Evolutionary conservation across 2,113 vertebrate genomes (phyloP).

Genomic region (Istiophorus platypterus): DNA sequence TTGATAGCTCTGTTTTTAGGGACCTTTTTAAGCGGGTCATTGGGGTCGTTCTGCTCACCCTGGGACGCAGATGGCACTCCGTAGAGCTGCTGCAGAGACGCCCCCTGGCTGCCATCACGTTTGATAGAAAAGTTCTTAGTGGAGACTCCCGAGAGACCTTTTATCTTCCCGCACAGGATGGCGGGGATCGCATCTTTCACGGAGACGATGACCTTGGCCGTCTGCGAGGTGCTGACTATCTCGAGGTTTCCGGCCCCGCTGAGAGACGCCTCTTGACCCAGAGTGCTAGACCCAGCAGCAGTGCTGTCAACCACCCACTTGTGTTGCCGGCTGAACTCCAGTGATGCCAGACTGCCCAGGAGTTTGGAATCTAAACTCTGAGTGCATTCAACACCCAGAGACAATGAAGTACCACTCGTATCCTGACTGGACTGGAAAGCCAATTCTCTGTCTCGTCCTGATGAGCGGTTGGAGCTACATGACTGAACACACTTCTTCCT

Average conservation of each 20-base stretch:
- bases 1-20: conserved; percentile 95
- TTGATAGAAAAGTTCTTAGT: conserved; percentile 99
- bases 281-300: conserved; percentile 59
- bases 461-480: conserved; percentile 28
- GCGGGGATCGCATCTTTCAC: conserved; percentile 96
- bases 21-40: conserved; percentile 89
- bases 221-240: conserved; percentile 92
- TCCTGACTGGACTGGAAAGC: conserved; percentile 72
- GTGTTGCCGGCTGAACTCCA: conserved; percentile 89
- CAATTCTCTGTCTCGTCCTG: conserved; percentile 56
- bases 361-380: conserved; percentile 84
- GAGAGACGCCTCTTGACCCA: conserved; percentile 85
- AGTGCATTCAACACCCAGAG: conserved; percentile 79
- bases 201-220: conserved; percentile 96
- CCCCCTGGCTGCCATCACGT: conserved; percentile 90
- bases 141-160: conserved; percentile 96
- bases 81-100: conserved; percentile 91
- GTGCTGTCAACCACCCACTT: conserved; percentile 90
- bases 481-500: conserved; percentile 81
- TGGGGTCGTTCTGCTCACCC: conserved; percentile 85
- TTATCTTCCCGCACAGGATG: conserved; percentile 97
- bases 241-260: conserved; percentile 87
- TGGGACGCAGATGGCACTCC: conserved; percentile 83
- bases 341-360: conserved; percentile 77
- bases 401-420: conserved; percentile 61